Evolutionary conservation across 2,888 invertebrate genomes (phyloP).

Genomic region (Acanthosepion pharaonis): DNA sequence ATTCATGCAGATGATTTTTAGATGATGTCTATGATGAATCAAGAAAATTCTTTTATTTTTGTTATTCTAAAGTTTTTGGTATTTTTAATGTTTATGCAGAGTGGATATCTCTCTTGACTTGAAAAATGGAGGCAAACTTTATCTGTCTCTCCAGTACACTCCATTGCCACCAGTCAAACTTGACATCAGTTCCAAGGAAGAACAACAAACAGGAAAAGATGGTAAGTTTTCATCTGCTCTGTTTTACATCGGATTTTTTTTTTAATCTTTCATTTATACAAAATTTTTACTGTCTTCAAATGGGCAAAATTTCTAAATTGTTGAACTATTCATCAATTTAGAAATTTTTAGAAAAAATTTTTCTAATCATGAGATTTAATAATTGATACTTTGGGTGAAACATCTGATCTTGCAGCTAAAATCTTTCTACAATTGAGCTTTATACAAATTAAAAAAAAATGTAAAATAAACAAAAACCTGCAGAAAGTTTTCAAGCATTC

Average conservation of each 20-base stretch:
- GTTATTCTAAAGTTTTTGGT: not conserved
- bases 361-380: no score
- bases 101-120: slow-evolving; percentile 75
- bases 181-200: slow-evolving; percentile 70
- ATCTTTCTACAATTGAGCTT: no score
- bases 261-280: not conserved
- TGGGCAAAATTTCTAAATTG: no score
- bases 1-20: no score
- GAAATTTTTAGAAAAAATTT: no score
- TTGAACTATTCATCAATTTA: no score
- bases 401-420: no score
- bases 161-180: slow-evolving; percentile 74
- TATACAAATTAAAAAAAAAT: no score
- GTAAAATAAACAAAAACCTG: no score
- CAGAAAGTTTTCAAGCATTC: no score
- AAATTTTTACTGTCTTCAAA: not conserved
- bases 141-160: slow-evolving; percentile 76
- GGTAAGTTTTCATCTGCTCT: slow-evolving; percentile 55
- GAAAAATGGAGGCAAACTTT: slow-evolving; percentile 72
- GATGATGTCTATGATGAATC: no score
- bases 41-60: not conserved
- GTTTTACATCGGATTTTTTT: not conserved
- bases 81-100: slow-evolving; percentile 65
- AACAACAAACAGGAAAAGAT: slow-evolving; percentile 53
- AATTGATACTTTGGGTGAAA: no score